phyloP scores from a whole-genome alignment of 1,140 invertebrate genomes.

The Diuraphis noxia region DNA sequence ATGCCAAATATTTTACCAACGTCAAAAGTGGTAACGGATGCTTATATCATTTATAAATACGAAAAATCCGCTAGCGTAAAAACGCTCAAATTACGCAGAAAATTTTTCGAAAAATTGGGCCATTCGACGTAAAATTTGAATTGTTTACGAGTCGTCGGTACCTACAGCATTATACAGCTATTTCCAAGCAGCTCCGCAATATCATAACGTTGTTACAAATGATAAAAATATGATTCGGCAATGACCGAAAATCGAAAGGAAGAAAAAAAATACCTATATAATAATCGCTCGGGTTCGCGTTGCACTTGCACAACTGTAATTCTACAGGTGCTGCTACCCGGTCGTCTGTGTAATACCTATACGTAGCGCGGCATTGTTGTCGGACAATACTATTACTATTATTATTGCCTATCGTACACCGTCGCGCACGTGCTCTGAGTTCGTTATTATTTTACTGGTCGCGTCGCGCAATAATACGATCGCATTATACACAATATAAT shows the following conservation, averaged over 20 bases:
- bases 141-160: too few species aligned
- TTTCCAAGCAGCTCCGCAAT: neutral
- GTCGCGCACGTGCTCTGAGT: conserved; percentile 40
- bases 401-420: neutral
- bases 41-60: too few species aligned
- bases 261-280: neutral
- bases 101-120: neutral
- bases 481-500: neutral
- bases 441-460: conserved; percentile 23
- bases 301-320: neutral
- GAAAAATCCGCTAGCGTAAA: neutral
- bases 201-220: neutral
- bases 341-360: neutral
- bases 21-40: neutral
- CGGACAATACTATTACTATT: neutral
- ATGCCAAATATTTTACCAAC: neutral
- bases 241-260: neutral
- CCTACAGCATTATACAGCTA: neutral
- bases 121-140: neutral
- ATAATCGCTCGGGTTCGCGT: neutral
- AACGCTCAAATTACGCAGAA: neutral
- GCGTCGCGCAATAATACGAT: neutral
- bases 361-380: neutral
- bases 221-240: neutral
- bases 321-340: neutral